Conservation (phyloP, 2,113 vertebrate genomes). For the Neotragus pygmaeus region DNA sequence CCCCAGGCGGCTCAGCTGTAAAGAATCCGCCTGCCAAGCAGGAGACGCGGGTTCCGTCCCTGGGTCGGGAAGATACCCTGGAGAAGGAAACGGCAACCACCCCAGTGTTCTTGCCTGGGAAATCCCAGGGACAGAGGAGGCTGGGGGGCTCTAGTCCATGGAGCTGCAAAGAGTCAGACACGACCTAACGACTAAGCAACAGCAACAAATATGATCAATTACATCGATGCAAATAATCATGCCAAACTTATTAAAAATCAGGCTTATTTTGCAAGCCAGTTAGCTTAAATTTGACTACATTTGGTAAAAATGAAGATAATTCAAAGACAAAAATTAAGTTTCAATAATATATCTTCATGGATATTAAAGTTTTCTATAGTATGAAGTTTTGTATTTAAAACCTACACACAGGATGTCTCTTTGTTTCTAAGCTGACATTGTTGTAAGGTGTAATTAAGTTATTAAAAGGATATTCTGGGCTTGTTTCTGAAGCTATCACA, state of each 20-base stretch:
- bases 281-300: neutral
- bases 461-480: neutral
- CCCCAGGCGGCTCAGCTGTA: neutral
- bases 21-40: neutral
- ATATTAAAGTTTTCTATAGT: neutral
- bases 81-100: neutral
- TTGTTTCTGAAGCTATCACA: neutral
- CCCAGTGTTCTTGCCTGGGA: neutral
- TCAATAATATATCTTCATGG: neutral
- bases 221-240: fast-evolving
- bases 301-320: neutral
- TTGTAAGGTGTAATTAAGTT: neutral
- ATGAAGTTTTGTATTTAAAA: neutral
- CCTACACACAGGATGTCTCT: no score
- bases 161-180: neutral
- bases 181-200: neutral
- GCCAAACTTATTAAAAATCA: neutral
- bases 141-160: neutral
- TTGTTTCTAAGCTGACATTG: neutral
- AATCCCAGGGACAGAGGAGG: neutral
- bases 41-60: neutral
- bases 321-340: neutral
- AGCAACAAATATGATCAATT: neutral
- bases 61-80: neutral
- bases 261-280: neutral